Conservation (phyloP, 2,888 invertebrate species). For the Microctonus brassicae region DNA sequence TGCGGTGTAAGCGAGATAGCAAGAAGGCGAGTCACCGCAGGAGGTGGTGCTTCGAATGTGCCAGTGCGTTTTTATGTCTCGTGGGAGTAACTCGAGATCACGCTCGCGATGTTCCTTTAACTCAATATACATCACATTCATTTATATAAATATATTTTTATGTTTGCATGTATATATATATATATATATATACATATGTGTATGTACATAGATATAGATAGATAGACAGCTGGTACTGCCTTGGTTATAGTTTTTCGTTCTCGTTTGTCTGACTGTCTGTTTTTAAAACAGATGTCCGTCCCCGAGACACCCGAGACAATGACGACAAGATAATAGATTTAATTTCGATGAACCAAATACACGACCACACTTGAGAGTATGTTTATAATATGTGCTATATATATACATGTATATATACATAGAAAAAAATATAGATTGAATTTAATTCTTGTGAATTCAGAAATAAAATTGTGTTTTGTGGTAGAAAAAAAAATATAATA, state of each 20-base stretch:
- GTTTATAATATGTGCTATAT: background rate
- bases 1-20: slow-evolving; percentile 39
- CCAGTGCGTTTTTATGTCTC: slow-evolving; percentile 42
- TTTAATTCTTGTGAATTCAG: background rate
- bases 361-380: slow-evolving; percentile 20
- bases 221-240: slow-evolving; percentile 55
- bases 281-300: slow-evolving; percentile 58
- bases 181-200: no score
- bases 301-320: slow-evolving; percentile 59
- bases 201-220: background rate
- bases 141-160: no score
- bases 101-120: slow-evolving; percentile 50
- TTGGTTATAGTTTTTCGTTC: slow-evolving; percentile 29
- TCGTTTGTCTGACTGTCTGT: slow-evolving; percentile 42
- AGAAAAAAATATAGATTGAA: no score
- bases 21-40: slow-evolving; percentile 29
- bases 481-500: background rate
- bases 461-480: background rate
- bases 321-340: slow-evolving; percentile 57
- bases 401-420: background rate
- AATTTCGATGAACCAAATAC: slow-evolving; percentile 48
- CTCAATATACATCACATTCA: no score
- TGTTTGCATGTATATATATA: no score
- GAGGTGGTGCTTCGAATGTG: slow-evolving; percentile 33
- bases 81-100: slow-evolving; percentile 62